These are phyloP conservation scores for Philantomba maxwellii DNA, from an alignment of 2,113 vertebrate genomes.

Conservation along the genomic window DNA sequence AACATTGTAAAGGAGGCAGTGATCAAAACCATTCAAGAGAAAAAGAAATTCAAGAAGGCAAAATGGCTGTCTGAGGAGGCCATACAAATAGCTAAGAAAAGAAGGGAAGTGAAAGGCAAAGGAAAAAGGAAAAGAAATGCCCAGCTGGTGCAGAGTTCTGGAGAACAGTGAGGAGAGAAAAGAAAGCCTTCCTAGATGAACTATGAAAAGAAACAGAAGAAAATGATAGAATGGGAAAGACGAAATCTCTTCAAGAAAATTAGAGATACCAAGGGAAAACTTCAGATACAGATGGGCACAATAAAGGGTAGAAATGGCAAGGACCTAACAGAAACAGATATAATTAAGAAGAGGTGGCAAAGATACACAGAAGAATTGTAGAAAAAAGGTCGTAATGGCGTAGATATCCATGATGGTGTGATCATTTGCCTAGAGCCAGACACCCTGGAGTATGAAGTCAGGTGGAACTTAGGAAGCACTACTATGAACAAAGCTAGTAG, in stretches of 20 bases:
- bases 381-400: neutral
- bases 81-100: neutral
- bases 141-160: neutral
- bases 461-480: neutral
- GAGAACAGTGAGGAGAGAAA: neutral
- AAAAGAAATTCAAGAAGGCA: neutral
- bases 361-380: neutral
- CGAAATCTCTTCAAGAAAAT: neutral
- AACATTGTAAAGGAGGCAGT: neutral
- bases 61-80: neutral
- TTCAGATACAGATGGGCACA: neutral
- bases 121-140: neutral
- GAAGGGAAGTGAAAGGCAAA: neutral
- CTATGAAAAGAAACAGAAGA: neutral
- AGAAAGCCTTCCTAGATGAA: neutral
- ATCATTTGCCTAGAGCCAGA: neutral
- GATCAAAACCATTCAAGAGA: neutral
- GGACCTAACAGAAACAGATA: neutral
- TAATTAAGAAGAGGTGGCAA: neutral
- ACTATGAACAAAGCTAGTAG: neutral
- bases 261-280: neutral
- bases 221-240: neutral
- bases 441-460: neutral
- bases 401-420: neutral
- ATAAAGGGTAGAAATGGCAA: neutral